A percentile compares a stretch with the other conserved stretches of the same genome.
Conservation (phyloP, 2,113 vertebrate genomes). For the Urocitellus parryii region DNA sequence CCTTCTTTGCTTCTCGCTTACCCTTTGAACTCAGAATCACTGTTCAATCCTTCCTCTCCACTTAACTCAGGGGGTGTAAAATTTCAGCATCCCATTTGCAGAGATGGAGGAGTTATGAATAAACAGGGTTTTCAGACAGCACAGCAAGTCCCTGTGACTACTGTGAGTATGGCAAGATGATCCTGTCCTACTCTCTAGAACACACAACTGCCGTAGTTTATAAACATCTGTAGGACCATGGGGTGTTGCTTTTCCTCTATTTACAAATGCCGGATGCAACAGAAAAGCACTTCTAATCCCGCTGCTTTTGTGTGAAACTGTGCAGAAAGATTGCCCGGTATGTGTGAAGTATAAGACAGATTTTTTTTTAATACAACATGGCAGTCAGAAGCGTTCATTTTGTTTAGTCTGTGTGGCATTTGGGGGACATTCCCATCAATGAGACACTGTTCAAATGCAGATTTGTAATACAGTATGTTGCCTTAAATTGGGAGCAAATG, state of each 20-base stretch:
- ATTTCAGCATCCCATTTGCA: neutral
- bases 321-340: conserved; percentile 54
- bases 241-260: conserved; percentile 5
- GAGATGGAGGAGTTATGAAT: conserved; percentile 1
- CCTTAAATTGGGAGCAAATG: conserved; percentile 79
- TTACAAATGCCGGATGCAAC: conserved; percentile 37
- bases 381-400: conserved; percentile 66
- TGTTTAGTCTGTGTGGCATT: conserved; percentile 67
- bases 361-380: conserved; percentile 52
- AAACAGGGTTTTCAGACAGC: neutral
- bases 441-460: conserved; percentile 45
- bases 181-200: neutral
- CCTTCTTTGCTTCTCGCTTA: neutral
- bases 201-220: neutral
- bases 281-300: conserved; percentile 27
- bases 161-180: neutral
- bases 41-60: neutral
- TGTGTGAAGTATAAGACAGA: conserved; percentile 28
- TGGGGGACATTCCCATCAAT: conserved; percentile 39
- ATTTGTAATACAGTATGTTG: conserved; percentile 68
- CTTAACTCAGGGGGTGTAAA: neutral
- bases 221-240: neutral
- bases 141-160: neutral
- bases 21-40: neutral
- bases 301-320: conserved; percentile 59